Evolutionary conservation across 1,140 invertebrate species (phyloP), one percentile per base, ranked within the genome.

Genomic region (Papilio machaon): DNA sequence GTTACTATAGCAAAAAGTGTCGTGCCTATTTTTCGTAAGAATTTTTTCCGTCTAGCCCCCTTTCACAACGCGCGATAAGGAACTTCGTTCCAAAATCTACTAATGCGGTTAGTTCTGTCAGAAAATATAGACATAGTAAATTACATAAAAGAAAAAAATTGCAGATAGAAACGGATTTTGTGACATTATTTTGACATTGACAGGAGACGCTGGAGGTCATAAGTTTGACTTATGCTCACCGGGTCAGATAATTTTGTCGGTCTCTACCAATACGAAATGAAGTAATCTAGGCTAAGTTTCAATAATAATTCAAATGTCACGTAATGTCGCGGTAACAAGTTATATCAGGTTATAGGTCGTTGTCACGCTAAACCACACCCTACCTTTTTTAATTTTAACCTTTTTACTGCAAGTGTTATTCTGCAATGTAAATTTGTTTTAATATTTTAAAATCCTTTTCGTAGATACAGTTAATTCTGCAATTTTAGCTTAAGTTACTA

Each of bases 331-430:
- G 60, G 60, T 30, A 64, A 52, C 13, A 52, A 17, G 49, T 52
- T 70, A 70, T 38, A 70, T 13, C 13, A 70, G 64, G 64, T 70
- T 70, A 70, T 70, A 70, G 64, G 30, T 35, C 4, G 30, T 35
- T 70, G 64, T 70, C 64, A 70, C 64, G 64, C 64, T 15, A 70
- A 35, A 15, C 23, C 64, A 70, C 64, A 35, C 64, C 64, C 30
- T 38, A 15, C 23, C 23, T 35, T 70, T 30, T 70, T 35, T 70
- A 35, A 70, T 35, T 70, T 70, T 70, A 35, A 70, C 23, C 64
- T 70, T 70, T 70, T 13, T 70, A 35, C 11, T 13, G 13, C 13
- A 13, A 35, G 64, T 1, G 30, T 10, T 70, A 70, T 70, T 70
- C 64, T 70, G 64, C 64, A 70, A 70, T 17, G 23, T 70, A 15